phyloP scores from a whole-genome alignment of 2,888 invertebrate genomes.

The Napeogenes sylphis region DNA sequence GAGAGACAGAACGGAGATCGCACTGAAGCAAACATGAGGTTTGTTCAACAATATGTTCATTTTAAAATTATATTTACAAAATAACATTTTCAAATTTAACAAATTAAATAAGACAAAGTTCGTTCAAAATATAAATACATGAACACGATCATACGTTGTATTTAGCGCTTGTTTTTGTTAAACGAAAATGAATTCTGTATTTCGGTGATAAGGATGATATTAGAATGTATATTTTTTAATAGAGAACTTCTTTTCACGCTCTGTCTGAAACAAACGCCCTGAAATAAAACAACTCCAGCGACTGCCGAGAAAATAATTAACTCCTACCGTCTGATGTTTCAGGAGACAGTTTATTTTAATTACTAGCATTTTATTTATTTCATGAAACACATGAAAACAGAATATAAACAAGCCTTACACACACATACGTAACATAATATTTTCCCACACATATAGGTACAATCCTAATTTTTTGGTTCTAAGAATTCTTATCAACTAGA shows the following conservation, averaged over 20 bases:
- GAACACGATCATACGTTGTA: background rate
- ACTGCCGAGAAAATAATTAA: constrained; percentile 55
- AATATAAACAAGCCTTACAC: too few species aligned
- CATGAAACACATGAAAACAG: too few species aligned
- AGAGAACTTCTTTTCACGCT: constrained; percentile 57
- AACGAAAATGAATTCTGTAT: background rate
- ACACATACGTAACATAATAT: background rate
- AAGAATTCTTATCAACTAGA: too few species aligned
- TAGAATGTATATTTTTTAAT: constrained; percentile 10
- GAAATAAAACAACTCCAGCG: constrained; percentile 64
- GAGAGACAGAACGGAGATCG: too few species aligned
- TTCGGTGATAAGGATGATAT: constrained; percentile 9
- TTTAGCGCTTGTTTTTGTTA: background rate
- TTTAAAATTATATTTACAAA: too few species aligned
- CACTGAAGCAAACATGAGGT: too few species aligned
- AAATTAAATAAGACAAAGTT: background rate
- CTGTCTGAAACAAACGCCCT: constrained; percentile 55
- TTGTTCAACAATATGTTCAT: too few species aligned
- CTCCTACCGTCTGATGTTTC: constrained; percentile 58
- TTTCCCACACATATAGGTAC: constrained; percentile 12
- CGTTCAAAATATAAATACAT: background rate
- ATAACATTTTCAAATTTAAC: too few species aligned
- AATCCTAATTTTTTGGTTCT: too few species aligned
- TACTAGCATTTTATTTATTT: too few species aligned
- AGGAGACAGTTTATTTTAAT: constrained; percentile 40